Evolutionary conservation across 1,140 invertebrate genomes (phyloP).

Genomic region (Phortica variegata): DNA sequence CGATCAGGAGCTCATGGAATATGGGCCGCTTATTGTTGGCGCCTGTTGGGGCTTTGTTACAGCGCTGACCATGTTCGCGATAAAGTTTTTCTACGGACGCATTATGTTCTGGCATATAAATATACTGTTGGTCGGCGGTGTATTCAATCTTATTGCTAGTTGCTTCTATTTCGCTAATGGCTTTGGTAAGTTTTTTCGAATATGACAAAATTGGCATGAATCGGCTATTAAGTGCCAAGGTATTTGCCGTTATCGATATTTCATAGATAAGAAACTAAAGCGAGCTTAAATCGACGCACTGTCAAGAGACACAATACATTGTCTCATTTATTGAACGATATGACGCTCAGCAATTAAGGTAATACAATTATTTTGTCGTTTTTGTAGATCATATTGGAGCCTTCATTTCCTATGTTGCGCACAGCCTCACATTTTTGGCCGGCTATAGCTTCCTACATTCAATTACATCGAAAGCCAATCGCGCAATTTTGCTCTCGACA

Average conservation of each 20-base stretch:
- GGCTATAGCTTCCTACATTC: constrained; percentile 44
- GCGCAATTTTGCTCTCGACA: constrained; percentile 34
- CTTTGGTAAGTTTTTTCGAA: constrained; percentile 37
- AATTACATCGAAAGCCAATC: constrained; percentile 33
- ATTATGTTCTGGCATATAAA: constrained; percentile 46
- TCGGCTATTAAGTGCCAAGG: too few species aligned
- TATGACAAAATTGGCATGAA: not conserved
- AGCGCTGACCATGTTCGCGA: constrained; percentile 27
- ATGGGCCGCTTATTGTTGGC: constrained; percentile 47
- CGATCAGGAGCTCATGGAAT: constrained; percentile 21
- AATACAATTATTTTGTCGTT: too few species aligned
- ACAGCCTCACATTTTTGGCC: constrained; percentile 47
- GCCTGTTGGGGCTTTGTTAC: constrained; percentile 26
- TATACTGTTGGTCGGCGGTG: constrained; percentile 28
- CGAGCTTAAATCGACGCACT: too few species aligned
- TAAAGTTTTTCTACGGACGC: constrained; percentile 37
- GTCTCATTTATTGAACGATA: too few species aligned
- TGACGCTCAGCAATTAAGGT: too few species aligned
- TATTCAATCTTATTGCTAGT: constrained; percentile 38
- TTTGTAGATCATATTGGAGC: constrained; percentile 44
- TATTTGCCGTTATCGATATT: too few species aligned
- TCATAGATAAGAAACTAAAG: too few species aligned
- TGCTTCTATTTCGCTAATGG: constrained; percentile 50
- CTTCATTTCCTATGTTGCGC: constrained; percentile 45
- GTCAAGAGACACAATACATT: too few species aligned